Conservation (phyloP, 2,888 invertebrate species). For the Drosophila tanythrix region DNA sequence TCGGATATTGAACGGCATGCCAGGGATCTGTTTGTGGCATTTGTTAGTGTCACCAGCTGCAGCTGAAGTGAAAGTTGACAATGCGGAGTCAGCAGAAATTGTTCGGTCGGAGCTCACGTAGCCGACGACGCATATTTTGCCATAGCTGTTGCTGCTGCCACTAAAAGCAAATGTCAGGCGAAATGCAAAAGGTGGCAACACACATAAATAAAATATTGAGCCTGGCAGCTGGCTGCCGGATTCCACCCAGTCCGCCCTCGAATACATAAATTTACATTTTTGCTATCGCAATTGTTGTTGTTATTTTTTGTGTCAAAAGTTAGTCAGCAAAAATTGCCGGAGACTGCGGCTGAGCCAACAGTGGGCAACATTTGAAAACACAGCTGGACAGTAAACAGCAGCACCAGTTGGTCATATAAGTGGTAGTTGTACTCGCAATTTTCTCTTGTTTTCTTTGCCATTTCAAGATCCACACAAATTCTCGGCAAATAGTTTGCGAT, state of each 20-base stretch:
- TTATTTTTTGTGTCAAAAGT: slow-evolving; percentile 56
- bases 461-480: slow-evolving; percentile 40
- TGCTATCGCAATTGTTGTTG: slow-evolving; percentile 10
- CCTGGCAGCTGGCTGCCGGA: slow-evolving; percentile 40
- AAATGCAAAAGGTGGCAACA: slow-evolving; percentile 67
- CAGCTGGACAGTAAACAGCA: slow-evolving; percentile 46
- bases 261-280: slow-evolving; percentile 74
- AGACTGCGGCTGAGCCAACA: neutral
- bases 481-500: slow-evolving; percentile 59
- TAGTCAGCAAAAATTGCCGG: slow-evolving; percentile 72
- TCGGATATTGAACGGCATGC: slow-evolving; percentile 12
- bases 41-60: slow-evolving; percentile 65
- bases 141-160: slow-evolving; percentile 42
- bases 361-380: slow-evolving; percentile 1
- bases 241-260: slow-evolving; percentile 13
- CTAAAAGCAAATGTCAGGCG: slow-evolving; percentile 66
- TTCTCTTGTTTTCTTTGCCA: slow-evolving; percentile 31
- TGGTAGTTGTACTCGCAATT: slow-evolving; percentile 17
- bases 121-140: slow-evolving; percentile 49
- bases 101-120: slow-evolving; percentile 66
- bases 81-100: slow-evolving; percentile 72
- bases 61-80: slow-evolving; percentile 80
- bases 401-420: slow-evolving; percentile 41
- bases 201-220: slow-evolving; percentile 77
- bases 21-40: neutral